Evolutionary conservation across 2,888 invertebrate species (phyloP).

Genomic region (Trachelus iudaicus): DNA sequence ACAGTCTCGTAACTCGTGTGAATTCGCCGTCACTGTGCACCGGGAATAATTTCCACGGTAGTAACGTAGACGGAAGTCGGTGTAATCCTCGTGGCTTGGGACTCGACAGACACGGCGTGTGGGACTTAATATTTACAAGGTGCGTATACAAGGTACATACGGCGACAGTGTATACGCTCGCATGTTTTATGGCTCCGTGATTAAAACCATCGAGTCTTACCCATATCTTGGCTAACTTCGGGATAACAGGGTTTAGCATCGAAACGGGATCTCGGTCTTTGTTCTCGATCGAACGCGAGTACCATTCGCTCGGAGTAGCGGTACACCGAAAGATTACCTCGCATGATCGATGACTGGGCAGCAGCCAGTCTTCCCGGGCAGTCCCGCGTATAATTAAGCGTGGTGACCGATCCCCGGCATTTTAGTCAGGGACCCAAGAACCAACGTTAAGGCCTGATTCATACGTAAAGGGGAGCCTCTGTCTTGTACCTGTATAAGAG

Average conservation of each 20-base stretch:
- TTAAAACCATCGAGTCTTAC: background rate
- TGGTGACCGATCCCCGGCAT: background rate
- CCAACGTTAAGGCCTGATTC: background rate
- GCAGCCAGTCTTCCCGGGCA: background rate
- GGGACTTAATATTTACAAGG: background rate
- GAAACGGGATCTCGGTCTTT: background rate
- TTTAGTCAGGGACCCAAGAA: background rate
- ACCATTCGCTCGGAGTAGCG: background rate
- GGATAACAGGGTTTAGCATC: background rate
- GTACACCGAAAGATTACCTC: background rate
- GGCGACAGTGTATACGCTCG: background rate
- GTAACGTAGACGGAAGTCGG: background rate
- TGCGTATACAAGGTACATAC: background rate
- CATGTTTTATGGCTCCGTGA: background rate
- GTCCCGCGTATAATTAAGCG: background rate
- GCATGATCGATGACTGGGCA: conserved; percentile 3
- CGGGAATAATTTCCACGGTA: background rate
- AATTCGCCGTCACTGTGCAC: background rate
- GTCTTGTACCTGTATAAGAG: background rate
- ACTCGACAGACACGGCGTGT: background rate
- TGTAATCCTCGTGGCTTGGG: background rate
- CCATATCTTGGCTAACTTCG: background rate
- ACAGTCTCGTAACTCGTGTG: background rate
- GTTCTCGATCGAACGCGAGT: background rate
- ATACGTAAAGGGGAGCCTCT: background rate